These are phyloP conservation scores for Meloidogyne floridensis DNA, from an alignment of 1,140 invertebrate genomes.

Conservation along the genomic window DNA sequence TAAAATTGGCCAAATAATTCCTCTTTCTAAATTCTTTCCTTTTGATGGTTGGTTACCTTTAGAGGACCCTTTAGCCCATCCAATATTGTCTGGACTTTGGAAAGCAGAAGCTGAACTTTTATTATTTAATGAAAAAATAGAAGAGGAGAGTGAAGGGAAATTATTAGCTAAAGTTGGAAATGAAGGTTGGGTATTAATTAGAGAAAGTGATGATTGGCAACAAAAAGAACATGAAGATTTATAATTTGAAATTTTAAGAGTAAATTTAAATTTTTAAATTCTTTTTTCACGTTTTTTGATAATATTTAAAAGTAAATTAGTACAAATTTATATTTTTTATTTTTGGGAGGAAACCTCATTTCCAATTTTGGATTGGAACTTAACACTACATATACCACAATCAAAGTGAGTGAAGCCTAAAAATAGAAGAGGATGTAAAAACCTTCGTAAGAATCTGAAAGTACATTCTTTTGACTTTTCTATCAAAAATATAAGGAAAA, in stretches of 20 bases:
- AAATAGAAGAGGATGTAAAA: too few relatives aligned
- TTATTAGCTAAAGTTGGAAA: constrained; percentile 3
- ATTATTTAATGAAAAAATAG: constrained; percentile 5
- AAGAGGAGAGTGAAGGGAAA: background rate
- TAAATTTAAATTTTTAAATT: too few relatives aligned
- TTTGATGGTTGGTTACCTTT: constrained; percentile 16
- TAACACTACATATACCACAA: too few relatives aligned
- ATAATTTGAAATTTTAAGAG: background rate
- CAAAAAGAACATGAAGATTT: background rate
- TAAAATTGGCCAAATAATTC: constrained; percentile 1
- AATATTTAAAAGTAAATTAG: too few relatives aligned
- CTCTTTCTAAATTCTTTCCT: constrained; percentile 8
- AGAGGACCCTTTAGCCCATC: constrained; percentile 3
- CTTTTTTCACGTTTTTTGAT: too few relatives aligned
- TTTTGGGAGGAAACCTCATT: too few relatives aligned
- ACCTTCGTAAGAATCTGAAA: too few relatives aligned
- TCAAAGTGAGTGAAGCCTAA: too few relatives aligned
- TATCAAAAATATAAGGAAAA: too few relatives aligned
- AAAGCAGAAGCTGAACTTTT: constrained; percentile 10
- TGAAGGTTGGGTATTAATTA: constrained; percentile 4
- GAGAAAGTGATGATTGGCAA: background rate
- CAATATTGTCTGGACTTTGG: constrained; percentile 24
- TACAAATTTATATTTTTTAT: too few relatives aligned
- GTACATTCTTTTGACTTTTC: too few relatives aligned
- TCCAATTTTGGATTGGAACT: too few relatives aligned